Percentiles rank a stretch among this genome's conserved stretches.
Evolutionary conservation across 1,140 invertebrate species (phyloP).

Genomic region (Eumaeus atala): DNA sequence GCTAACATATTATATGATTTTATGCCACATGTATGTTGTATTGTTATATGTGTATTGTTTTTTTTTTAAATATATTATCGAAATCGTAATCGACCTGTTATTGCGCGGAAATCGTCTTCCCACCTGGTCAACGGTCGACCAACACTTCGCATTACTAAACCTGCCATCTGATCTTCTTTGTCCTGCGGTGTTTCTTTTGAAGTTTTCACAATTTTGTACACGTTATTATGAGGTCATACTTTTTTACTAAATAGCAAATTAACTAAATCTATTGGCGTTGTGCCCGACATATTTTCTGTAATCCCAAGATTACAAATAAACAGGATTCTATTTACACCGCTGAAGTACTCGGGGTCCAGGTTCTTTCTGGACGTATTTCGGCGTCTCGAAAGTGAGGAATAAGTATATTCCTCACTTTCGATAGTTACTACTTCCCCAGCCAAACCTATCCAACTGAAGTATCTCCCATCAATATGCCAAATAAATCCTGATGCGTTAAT

Average conservation of each 20-base stretch:
- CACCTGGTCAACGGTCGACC: no score
- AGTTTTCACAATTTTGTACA: conserved; percentile 9
- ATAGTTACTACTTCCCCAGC: conserved; percentile 8
- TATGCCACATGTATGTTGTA: conserved; percentile 10
- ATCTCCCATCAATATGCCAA: conserved; percentile 11
- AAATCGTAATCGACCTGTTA: conserved; percentile 4
- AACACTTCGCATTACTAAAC: no score
- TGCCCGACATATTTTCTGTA: conserved; percentile 11
- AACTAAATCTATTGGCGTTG: conserved; percentile 8
- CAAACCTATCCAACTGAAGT: conserved; percentile 9
- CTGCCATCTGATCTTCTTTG: conserved; percentile 8
- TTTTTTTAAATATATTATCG: conserved; percentile 4
- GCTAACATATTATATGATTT: conserved; percentile 10
- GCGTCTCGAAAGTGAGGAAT: no score
- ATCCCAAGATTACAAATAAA: conserved; percentile 11
- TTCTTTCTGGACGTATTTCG: conserved; percentile 9
- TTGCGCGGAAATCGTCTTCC: no score
- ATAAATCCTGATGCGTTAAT: conserved; percentile 7
- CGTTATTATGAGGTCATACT: conserved; percentile 5
- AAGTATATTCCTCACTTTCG: conserved; percentile 1
- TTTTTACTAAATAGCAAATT: conserved; percentile 10
- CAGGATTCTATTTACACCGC: conserved; percentile 1
- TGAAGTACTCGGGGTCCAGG: not conserved
- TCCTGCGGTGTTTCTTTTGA: conserved; percentile 8
- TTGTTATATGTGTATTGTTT: no score